A percentile compares a stretch with the other conserved stretches of the same genome.
Evolutionary conservation across 2,888 invertebrate species (phyloP).

Genomic region (Stenotaenia linearis): DNA sequence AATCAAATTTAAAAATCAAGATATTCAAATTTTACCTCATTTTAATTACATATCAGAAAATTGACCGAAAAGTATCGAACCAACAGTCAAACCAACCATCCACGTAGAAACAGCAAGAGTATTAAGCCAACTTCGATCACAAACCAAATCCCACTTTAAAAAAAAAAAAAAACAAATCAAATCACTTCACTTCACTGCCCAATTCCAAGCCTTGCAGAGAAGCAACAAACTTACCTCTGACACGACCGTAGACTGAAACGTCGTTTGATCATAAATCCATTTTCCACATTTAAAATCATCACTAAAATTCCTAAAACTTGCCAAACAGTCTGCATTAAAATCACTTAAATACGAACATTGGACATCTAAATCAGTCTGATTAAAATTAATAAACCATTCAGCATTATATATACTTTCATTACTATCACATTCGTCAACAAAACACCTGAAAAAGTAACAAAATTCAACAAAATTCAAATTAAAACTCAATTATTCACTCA

Average conservation of each 20-base stretch:
- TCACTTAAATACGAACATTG: neutral
- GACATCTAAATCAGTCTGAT: neutral
- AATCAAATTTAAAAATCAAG: neutral
- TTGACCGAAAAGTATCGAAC: constrained; percentile 56
- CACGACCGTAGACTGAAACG: constrained; percentile 54
- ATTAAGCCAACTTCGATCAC: constrained; percentile 58
- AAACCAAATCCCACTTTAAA: constrained; percentile 57
- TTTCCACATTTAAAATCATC: constrained; percentile 45
- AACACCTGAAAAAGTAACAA: constrained; percentile 51
- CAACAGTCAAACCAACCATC: constrained; percentile 59
- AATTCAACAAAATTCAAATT: no score
- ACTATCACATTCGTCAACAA: constrained; percentile 55
- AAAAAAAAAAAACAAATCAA: constrained; percentile 39
- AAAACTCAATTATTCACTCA: no score
- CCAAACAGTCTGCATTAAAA: neutral
- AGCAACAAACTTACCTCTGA: constrained; percentile 51
- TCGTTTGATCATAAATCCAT: constrained; percentile 53
- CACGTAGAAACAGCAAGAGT: constrained; percentile 58
- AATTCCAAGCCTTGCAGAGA: neutral
- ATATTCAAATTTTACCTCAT: neutral
- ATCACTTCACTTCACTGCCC: neutral
- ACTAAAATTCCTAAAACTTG: neutral
- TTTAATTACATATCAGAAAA: constrained; percentile 56
- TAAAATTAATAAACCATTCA: no score
- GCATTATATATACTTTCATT: constrained; percentile 44